Conservation (phyloP, 2,113 vertebrate species). For the Trogon surrucura region DNA sequence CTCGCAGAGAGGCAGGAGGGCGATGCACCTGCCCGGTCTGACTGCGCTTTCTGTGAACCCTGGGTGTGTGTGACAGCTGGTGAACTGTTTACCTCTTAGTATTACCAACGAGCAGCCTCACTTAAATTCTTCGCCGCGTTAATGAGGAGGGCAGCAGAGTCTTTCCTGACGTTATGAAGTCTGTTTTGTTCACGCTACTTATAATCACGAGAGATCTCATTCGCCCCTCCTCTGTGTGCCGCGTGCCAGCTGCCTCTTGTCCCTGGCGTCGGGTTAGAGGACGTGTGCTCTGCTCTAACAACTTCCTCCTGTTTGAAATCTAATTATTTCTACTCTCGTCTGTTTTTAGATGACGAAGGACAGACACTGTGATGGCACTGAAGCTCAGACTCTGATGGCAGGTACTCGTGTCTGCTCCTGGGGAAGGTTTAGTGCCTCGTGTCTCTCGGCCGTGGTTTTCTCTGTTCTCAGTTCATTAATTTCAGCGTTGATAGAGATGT, state of each 20-base stretch:
- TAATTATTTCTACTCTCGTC: neutral
- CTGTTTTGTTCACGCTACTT: neutral
- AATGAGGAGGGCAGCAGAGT: neutral
- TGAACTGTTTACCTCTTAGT: neutral
- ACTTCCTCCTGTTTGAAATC: neutral
- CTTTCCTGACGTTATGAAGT: neutral
- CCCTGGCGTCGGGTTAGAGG: neutral
- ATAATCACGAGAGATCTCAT: neutral
- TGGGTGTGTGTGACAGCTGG: neutral
- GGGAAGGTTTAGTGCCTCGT: neutral
- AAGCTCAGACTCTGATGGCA: neutral
- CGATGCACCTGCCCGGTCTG: neutral
- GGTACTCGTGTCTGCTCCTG: neutral
- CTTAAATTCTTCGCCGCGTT: neutral
- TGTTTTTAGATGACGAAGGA: conserved; percentile 17
- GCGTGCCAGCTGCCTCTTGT: neutral
- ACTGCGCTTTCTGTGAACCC: neutral
- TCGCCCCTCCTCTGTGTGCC: neutral
- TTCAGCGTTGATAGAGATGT: neutral
- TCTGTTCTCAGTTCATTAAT: neutral
- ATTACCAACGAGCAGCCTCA: neutral
- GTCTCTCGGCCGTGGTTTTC: neutral
- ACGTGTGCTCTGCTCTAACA: neutral
- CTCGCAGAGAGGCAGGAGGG: neutral
- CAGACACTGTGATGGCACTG: neutral